phyloP scores from a whole-genome alignment of 1,140 invertebrate genomes.

The Drosophila varians region DNA sequence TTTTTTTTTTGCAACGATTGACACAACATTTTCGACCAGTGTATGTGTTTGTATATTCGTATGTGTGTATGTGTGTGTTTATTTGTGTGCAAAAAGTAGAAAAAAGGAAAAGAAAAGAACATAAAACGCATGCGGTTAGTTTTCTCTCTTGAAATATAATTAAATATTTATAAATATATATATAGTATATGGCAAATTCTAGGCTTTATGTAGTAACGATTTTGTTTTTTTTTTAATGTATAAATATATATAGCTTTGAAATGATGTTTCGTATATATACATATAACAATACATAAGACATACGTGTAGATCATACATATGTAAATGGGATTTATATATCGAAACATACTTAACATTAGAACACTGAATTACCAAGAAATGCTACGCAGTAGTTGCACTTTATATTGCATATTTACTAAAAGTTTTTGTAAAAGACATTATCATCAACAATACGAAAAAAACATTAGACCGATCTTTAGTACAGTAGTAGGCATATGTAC shows the following conservation, averaged over 20 bases:
- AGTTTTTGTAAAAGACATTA: slow-evolving; percentile 1
- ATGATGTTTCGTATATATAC: slow-evolving; percentile 71
- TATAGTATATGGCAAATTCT: slow-evolving; percentile 67
- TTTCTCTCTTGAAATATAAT: slow-evolving; percentile 75
- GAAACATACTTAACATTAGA: slow-evolving; percentile 79
- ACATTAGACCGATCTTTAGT: slow-evolving; percentile 67
- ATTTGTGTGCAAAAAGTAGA: slow-evolving; percentile 79
- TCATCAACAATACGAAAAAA: slow-evolving; percentile 62
- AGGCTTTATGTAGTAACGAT: slow-evolving; percentile 71
- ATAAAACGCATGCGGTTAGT: slow-evolving; percentile 84
- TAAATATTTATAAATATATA: slow-evolving; percentile 70
- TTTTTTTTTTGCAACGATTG: slow-evolving; percentile 69
- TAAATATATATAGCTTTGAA: slow-evolving; percentile 55
- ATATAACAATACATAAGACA: slow-evolving; percentile 82
- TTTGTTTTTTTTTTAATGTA: slow-evolving; percentile 28
- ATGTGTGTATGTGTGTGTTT: slow-evolving; percentile 53
- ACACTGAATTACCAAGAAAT: slow-evolving; percentile 75
- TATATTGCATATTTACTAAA: slow-evolving; percentile 39
- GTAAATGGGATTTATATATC: slow-evolving; percentile 62
- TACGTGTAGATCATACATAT: slow-evolving; percentile 72
- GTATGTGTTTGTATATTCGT: slow-evolving; percentile 43
- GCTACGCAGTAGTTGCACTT: slow-evolving; percentile 60
- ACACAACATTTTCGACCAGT: slow-evolving; percentile 74
- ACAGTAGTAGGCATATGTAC: slow-evolving; percentile 49
- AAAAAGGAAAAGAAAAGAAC: slow-evolving; percentile 83